Conservation (phyloP, 2,113 vertebrate genomes). For the Ptilonorhynchus violaceus region DNA sequence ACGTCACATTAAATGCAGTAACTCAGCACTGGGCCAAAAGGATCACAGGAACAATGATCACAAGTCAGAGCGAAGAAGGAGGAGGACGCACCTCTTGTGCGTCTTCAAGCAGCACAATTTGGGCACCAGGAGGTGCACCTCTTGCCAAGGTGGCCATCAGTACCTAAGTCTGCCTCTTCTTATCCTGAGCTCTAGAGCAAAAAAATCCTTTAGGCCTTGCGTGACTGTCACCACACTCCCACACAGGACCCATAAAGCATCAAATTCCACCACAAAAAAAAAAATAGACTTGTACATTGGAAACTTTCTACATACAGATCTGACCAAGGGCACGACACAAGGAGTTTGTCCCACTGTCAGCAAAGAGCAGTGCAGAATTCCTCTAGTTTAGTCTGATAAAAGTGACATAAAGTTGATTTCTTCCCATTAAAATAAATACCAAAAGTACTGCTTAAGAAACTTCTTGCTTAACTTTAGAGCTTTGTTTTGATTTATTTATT, state of each 20-base stretch:
- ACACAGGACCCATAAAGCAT: rapidly evolving
- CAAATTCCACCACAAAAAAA: neutral
- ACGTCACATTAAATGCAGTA: neutral
- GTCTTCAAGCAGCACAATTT: neutral
- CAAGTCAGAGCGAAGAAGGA: neutral
- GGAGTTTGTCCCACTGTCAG: neutral
- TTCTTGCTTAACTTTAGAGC: neutral
- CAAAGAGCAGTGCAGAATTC: neutral
- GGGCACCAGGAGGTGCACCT: neutral
- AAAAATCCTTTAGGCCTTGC: neutral
- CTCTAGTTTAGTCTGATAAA: neutral
- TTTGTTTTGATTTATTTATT: constrained; percentile 49
- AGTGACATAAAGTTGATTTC: neutral
- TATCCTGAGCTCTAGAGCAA: neutral
- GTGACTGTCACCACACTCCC: neutral
- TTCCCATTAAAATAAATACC: neutral
- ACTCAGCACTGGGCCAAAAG: neutral
- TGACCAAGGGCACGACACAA: neutral
- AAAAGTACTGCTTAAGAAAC: neutral
- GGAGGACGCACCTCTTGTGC: neutral
- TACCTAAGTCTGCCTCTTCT: neutral
- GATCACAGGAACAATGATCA: neutral
- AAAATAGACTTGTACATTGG: neutral
- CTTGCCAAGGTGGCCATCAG: neutral
- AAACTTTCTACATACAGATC: neutral